These are phyloP conservation scores for Anoplopoma fimbria DNA, from an alignment of 2,113 vertebrate genomes.

Conservation along the genomic window DNA sequence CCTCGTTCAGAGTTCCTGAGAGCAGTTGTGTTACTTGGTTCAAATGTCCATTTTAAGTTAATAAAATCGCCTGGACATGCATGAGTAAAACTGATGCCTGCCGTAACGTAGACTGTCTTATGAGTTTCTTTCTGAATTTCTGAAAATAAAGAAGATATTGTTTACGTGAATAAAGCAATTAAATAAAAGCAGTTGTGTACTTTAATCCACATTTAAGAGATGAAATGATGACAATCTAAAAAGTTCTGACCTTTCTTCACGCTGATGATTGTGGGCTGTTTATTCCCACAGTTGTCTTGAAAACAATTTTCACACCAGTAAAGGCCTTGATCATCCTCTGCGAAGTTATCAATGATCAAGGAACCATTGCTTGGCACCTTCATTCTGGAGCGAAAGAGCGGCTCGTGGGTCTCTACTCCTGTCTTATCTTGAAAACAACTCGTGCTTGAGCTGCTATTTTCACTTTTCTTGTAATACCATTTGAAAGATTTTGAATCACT, in stretches of 20 bases:
- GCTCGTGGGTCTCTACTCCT: rapidly evolving
- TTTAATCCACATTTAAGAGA: neutral
- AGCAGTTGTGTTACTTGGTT: neutral
- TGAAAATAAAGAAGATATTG: neutral
- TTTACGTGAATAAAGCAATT: neutral
- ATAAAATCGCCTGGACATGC: neutral
- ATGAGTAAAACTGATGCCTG: constrained; percentile 41
- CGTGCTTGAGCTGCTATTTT: rapidly evolving
- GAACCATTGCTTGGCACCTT: neutral
- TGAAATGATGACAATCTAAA: neutral
- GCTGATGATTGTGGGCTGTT: neutral
- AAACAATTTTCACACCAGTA: constrained; percentile 68
- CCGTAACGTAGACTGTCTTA: neutral
- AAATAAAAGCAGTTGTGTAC: neutral
- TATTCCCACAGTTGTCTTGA: rapidly evolving
- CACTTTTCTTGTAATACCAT: constrained; percentile 57
- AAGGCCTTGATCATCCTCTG: constrained; percentile 55
- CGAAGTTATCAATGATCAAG: constrained; percentile 57
- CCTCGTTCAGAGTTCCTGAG: neutral
- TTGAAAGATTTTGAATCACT: neutral
- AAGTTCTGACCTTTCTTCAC: constrained; percentile 59
- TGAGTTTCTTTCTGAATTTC: constrained; percentile 18
- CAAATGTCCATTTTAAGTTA: constrained; percentile 47
- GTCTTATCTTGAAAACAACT: neutral
- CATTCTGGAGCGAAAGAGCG: rapidly evolving